phyloP scores from a whole-genome alignment of 2,888 invertebrate genomes.

The Eurois occulta region DNA sequence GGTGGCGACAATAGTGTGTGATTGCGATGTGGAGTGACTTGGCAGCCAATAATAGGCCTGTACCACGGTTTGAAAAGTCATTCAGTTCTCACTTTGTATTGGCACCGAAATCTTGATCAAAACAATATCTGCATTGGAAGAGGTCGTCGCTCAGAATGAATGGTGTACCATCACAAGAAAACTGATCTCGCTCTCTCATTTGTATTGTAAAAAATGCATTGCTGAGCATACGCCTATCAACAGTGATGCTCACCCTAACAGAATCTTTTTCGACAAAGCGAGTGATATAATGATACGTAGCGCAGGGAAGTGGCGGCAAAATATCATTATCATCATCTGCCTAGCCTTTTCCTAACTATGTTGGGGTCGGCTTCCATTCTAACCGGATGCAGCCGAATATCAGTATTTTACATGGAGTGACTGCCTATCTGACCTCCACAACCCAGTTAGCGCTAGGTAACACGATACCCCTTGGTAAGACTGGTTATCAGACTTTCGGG shows the following conservation, averaged over 20 bases:
- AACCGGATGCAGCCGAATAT: too few species aligned
- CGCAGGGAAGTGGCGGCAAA: too few species aligned
- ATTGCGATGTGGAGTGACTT: constrained; percentile 70
- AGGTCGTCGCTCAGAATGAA: not conserved
- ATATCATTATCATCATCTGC: too few species aligned
- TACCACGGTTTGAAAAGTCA: constrained; percentile 53
- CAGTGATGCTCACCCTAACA: not conserved
- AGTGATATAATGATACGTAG: too few species aligned
- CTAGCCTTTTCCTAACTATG: too few species aligned
- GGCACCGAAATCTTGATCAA: not conserved
- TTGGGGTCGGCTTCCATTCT: too few species aligned
- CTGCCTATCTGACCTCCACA: too few species aligned
- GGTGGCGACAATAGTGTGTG: constrained; percentile 71
- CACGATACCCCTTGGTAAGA: too few species aligned
- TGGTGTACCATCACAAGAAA: not conserved
- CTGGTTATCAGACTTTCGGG: too few species aligned
- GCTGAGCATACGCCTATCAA: not conserved
- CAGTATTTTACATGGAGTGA: too few species aligned
- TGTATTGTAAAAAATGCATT: not conserved
- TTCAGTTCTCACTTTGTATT: constrained; percentile 30
- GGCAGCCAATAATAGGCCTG: constrained; percentile 62
- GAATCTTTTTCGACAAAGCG: too few species aligned
- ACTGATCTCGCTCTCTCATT: not conserved
- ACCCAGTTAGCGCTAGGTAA: too few species aligned
- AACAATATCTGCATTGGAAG: not conserved